These are phyloP conservation scores for Epinotia demarniana DNA, from an alignment of 2,888 invertebrate genomes.

Conservation along the genomic window DNA sequence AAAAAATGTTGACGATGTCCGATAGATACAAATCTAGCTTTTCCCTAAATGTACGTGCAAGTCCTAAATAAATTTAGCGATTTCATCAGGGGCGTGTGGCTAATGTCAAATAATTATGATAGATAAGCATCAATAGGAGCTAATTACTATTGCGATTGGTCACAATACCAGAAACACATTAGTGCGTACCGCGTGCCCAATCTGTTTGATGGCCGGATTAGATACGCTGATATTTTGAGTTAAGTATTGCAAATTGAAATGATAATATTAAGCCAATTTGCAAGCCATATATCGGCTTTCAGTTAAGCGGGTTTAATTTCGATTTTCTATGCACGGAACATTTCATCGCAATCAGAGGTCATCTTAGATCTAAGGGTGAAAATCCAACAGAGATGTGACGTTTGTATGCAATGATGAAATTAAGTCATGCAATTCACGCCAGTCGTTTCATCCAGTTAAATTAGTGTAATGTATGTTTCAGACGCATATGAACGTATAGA, in stretches of 20 bases:
- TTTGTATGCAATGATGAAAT: no score
- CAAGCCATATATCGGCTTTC: background rate
- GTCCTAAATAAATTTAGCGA: background rate
- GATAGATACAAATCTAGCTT: background rate
- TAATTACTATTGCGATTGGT: background rate
- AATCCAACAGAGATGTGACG: no score
- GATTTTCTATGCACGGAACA: background rate
- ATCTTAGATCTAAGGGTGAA: no score
- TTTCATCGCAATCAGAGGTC: no score
- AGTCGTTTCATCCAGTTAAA: no score
- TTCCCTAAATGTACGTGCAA: background rate
- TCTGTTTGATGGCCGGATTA: background rate
- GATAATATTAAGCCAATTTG: background rate
- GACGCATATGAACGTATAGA: no score
- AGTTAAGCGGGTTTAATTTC: background rate
- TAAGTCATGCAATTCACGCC: no score
- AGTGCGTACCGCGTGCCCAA: background rate
- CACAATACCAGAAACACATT: slow-evolving; percentile 12
- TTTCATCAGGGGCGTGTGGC: background rate
- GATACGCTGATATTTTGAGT: slow-evolving; percentile 4
- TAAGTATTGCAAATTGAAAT: background rate
- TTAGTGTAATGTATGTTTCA: no score
- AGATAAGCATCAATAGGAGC: background rate
- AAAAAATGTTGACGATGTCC: background rate
- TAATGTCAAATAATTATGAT: background rate